These are phyloP conservation scores for Notarius quadriscutis DNA, from an alignment of 2,113 vertebrate genomes.

Conservation along the genomic window DNA sequence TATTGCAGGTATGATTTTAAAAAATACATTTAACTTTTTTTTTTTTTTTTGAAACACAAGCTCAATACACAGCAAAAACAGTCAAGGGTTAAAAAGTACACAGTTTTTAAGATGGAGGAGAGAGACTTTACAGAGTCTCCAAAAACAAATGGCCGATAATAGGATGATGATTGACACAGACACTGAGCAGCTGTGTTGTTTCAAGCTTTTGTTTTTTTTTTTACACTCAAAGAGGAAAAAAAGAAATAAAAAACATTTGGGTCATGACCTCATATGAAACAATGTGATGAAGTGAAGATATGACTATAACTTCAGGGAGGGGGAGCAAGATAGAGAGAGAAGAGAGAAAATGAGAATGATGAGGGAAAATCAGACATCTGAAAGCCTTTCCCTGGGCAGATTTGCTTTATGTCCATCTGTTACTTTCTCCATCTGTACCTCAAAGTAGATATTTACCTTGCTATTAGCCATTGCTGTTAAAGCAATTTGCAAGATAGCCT, in stretches of 20 bases:
- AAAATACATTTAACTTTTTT: neutral
- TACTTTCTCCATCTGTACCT: neutral
- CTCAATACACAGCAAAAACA: neutral
- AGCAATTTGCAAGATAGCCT: constrained; percentile 10
- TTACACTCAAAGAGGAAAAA: constrained; percentile 40
- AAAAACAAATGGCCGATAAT: neutral
- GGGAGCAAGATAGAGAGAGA: constrained; percentile 5
- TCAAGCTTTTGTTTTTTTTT: neutral
- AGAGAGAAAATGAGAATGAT: constrained; percentile 23
- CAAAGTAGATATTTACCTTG: constrained; percentile 8
- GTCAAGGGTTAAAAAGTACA: neutral
- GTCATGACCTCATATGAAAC: constrained; percentile 38
- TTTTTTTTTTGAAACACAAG: neutral
- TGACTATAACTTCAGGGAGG: constrained; percentile 12
- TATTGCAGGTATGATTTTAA: neutral
- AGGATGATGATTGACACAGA: constrained; percentile 28
- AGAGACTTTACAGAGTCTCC: neutral
- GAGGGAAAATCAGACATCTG: constrained; percentile 25
- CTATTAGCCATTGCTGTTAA: constrained; percentile 7
- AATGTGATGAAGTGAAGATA: constrained; percentile 28
- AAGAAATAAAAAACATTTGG: constrained; percentile 14
- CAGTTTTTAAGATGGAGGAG: constrained; percentile 13
- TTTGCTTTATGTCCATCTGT: constrained; percentile 35
- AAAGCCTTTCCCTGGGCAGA: constrained; percentile 10
- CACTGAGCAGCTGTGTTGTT: constrained; percentile 32